Base-by-base conservation (phyloP, 2,888 invertebrate species). In the Selenia dentaria region DNA sequence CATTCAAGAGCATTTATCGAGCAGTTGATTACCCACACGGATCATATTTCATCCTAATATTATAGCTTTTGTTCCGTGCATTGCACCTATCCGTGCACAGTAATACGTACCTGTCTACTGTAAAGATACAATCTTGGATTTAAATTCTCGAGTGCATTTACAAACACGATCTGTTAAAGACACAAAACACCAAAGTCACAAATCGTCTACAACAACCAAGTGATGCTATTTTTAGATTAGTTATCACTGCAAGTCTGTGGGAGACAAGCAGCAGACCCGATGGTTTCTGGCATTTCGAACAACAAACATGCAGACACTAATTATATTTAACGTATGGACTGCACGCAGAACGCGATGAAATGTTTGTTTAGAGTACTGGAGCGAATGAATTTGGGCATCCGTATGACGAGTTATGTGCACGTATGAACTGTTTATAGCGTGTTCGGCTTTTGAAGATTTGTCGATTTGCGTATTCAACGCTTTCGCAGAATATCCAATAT, bases 221-320 rank as follows among this genome's bases (percentile, higher is more conserved):
- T 12, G 18, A 2, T n/a, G 38, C 26, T 56, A 59, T 56, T 51
- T 52, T 56, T 48, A 54, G 50, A 44, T 6, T 43, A 49, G 54
- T 59, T 59, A 59, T 56, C 56, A 54, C 22, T 42, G 32, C 50
- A 50, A 44, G 27, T 25, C 25, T 33, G 29, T 43, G 60, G 63
- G 66, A 70, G 76, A 78, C 77, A 78, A 67, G 71, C 62, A 57
- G 60, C 80, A 79, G 79, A 68, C 65, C 67, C 63, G 57, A 41
- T 37, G 41, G 63, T 63, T 64, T 61, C 68, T 64, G 69, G 64
- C 62, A 54, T 60, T 59, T 60, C 58, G 56, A 62, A 69, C 69
- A 75, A 77, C 74, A 77, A 79, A 81, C 74, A 79, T 59, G 59
- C 67, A 55, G 73, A 62, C 76, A 70, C 67, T 74, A 72, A 78